These are phyloP conservation scores for Alsophila aescularia DNA, from an alignment of 2,888 invertebrate species.

Conservation along the genomic window DNA sequence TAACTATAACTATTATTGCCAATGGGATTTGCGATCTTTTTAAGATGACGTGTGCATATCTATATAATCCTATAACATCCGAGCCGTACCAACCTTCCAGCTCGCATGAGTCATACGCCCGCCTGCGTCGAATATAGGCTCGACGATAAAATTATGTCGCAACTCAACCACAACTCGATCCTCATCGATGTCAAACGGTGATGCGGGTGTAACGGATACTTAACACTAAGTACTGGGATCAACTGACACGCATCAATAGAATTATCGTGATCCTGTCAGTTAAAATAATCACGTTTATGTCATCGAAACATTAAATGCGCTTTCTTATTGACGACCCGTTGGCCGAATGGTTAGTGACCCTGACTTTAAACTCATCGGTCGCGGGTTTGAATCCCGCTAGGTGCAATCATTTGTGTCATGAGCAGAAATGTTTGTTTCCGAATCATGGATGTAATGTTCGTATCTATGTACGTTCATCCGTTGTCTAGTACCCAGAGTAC, in stretches of 20 bases:
- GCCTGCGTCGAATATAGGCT: conserved; percentile 61
- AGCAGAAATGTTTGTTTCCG: no score
- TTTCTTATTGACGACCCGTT: no score
- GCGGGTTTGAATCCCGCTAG: no score
- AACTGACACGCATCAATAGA: conserved; percentile 45
- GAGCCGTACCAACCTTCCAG: conserved; percentile 18
- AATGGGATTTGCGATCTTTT: neutral
- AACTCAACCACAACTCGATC: conserved; percentile 53
- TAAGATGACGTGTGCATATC: conserved; percentile 24
- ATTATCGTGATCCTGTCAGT: conserved; percentile 35
- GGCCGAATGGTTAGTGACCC: no score
- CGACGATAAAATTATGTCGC: conserved; percentile 59
- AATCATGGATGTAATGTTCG: no score
- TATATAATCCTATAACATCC: conserved; percentile 16
- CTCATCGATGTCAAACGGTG: conserved; percentile 61
- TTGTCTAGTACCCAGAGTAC: no score
- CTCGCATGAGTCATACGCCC: conserved; percentile 52
- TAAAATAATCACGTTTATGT: conserved; percentile 30
- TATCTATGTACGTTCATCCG: no score
- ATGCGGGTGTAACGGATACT: conserved; percentile 59
- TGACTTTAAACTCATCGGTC: no score
- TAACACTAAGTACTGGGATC: conserved; percentile 48
- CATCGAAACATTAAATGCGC: conserved; percentile 12
- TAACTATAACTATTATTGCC: conserved; percentile 15
- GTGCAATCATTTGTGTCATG: no score